Evolutionary conservation across 37 sponge, comb jelly and placozoan genomes (phyloP).

Genomic region (Axinella damicornis): DNA sequence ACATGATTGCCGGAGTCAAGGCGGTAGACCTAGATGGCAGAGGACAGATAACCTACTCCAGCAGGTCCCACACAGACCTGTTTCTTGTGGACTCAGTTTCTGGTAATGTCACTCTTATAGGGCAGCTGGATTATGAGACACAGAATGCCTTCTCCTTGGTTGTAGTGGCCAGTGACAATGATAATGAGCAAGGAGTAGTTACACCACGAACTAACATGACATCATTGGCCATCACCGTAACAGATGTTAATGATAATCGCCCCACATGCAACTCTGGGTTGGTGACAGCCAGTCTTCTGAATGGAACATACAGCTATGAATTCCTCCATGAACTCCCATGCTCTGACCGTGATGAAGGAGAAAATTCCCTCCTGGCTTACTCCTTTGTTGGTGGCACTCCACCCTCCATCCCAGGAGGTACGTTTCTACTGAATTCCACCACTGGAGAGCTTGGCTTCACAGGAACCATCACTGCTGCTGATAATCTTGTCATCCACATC

Average conservation of each 20-base stretch:
- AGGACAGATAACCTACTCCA: conserved; percentile 28
- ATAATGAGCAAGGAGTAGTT: conserved; percentile 16
- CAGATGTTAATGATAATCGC: conserved; percentile 76
- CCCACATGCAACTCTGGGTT: conserved; percentile 32
- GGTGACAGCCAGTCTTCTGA: neutral
- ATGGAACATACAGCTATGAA: conserved; percentile 6
- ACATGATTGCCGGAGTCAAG: conserved; percentile 9
- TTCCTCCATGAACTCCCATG: conserved; percentile 35
- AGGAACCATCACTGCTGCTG: conserved; percentile 15
- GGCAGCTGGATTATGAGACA: conserved; percentile 21
- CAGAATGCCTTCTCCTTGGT: conserved; percentile 9
- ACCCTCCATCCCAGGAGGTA: conserved; percentile 16
- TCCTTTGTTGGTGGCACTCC: conserved; percentile 21
- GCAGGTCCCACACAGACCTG: conserved; percentile 7
- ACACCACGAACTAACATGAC: neutral
- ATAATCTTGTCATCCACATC: conserved; percentile 31
- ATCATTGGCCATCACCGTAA: conserved; percentile 29
- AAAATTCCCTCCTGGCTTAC: conserved; percentile 36
- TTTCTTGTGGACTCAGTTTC: conserved; percentile 31
- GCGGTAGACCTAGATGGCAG: conserved; percentile 58
- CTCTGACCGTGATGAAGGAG: conserved; percentile 52
- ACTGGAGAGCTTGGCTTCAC: conserved; percentile 31
- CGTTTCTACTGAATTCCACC: conserved; percentile 3
- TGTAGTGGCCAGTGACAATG: conserved; percentile 58
- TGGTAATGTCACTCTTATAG: conserved; percentile 51